phyloP scores from a whole-genome alignment of 1,140 invertebrate species.

The Drosophila cardini region DNA sequence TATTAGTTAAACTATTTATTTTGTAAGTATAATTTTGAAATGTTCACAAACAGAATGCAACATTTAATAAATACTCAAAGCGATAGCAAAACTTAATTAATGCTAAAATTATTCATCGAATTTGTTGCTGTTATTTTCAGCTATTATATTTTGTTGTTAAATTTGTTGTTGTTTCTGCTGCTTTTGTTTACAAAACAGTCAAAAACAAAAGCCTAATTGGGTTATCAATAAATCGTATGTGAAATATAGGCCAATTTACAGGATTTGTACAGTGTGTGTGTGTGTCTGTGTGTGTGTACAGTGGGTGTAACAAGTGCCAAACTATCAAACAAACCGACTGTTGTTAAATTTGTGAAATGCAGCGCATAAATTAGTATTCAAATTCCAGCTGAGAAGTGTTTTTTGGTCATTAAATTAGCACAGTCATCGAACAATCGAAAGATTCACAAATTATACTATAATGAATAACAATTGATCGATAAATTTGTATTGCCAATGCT shows the following conservation, averaged over 20 bases:
- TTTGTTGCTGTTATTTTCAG: conserved; percentile 27
- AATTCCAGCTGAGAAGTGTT: conserved; percentile 42
- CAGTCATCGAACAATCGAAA: conserved; percentile 2
- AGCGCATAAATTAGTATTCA: conserved; percentile 48
- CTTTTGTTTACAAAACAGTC: conserved; percentile 40
- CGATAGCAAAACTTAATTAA: conserved; percentile 39
- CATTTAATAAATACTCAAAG: conserved; percentile 26
- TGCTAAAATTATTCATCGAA: conserved; percentile 27
- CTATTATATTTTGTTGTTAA: not conserved
- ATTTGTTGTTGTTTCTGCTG: conserved; percentile 20
- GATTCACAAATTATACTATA: conserved; percentile 36
- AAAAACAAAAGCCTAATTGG: conserved; percentile 58
- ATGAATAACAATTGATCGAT: conserved; percentile 46
- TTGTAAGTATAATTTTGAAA: conserved; percentile 1
- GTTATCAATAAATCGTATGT: conserved; percentile 65
- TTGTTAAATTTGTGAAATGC: conserved; percentile 34
- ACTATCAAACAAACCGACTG: conserved; percentile 30
- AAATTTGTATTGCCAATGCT: not conserved
- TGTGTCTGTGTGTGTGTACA: conserved; percentile 15
- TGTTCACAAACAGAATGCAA: conserved; percentile 2
- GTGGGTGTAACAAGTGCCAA: conserved; percentile 11
- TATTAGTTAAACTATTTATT: too few relatives aligned
- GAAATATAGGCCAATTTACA: conserved; percentile 55
- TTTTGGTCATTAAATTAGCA: conserved; percentile 47
- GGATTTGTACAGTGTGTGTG: conserved; percentile 27